Percentiles rank a stretch among this genome's conserved stretches.
These are phyloP conservation scores for Microchirus variegatus DNA, from an alignment of 2,797 vertebrate species.

Conservation along the genomic window DNA sequence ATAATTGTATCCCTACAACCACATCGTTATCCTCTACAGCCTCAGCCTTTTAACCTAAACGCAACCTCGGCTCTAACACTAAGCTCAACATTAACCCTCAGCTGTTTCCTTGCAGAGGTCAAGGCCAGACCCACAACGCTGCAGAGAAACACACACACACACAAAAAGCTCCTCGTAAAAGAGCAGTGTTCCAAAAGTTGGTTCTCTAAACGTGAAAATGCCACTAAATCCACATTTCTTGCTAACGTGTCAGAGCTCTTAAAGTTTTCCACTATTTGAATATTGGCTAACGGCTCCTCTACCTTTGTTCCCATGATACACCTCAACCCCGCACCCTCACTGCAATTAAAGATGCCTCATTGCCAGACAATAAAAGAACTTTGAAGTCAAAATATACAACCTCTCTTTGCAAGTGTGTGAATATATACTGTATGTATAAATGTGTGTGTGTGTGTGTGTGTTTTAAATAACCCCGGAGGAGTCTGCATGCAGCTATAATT, in stretches of 20 bases:
- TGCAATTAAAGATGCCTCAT: conserved; percentile 58
- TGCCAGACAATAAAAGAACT: conserved; percentile 69
- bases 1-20: conserved; percentile 13
- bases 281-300: conserved; percentile 33
- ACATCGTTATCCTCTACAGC: background rate
- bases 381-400: conserved; percentile 77
- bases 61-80: background rate
- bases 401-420: conserved; percentile 58
- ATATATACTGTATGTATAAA: conserved; percentile 19
- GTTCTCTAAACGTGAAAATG: background rate
- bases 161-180: too few relatives aligned
- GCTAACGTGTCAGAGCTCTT: conserved; percentile 14
- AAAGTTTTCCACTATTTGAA: conserved; percentile 35
- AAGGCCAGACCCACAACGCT: conserved; percentile 7
- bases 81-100: background rate
- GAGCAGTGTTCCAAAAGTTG: background rate
- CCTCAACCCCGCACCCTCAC: conserved; percentile 33
- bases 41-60: conserved; percentile 1
- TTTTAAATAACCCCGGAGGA: conserved; percentile 82
- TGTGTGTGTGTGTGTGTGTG: conserved; percentile 60
- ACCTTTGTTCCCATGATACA: conserved; percentile 49
- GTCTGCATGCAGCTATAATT: conserved; percentile 83
- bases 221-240: conserved; percentile 15
- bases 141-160: background rate
- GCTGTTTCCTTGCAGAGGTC: background rate